A percentile compares a stretch with the other conserved stretches of the same genome.
phyloP scores from a whole-genome alignment of 2,113 vertebrate species.

The Coptodon bakossiorum region DNA sequence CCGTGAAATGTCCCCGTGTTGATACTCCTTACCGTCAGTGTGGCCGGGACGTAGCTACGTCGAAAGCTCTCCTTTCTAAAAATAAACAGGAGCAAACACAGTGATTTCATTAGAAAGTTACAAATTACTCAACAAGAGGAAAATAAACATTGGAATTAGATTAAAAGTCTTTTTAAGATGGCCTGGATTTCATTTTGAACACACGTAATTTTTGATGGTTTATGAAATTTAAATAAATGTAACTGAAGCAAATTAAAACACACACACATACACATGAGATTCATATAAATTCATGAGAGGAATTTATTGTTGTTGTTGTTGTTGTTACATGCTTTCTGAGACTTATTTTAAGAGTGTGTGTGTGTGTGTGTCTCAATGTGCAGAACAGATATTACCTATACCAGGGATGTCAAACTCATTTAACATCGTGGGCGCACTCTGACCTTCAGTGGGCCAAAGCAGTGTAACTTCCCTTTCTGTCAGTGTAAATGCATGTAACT shows the following conservation, averaged over 20 bases:
- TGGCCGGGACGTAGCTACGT: background rate
- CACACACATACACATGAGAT: background rate
- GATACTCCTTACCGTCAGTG: background rate
- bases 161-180: background rate
- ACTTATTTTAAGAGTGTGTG: background rate
- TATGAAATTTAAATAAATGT: background rate
- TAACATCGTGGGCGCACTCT: background rate
- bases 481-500: background rate
- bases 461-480: background rate
- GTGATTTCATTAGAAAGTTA: background rate
- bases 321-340: background rate
- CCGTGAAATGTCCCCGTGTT: background rate
- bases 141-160: background rate
- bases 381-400: background rate
- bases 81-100: background rate
- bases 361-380: background rate
- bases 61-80: background rate
- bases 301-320: background rate
- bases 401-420: background rate
- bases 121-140: background rate
- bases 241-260: background rate
- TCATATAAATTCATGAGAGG: background rate
- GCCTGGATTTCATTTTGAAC: background rate
- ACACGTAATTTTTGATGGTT: background rate
- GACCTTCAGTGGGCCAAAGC: background rate